These are phyloP conservation scores for Propithecus perrieri DNA, from an alignment of 2,797 vertebrate genomes.

Conservation along the genomic window DNA sequence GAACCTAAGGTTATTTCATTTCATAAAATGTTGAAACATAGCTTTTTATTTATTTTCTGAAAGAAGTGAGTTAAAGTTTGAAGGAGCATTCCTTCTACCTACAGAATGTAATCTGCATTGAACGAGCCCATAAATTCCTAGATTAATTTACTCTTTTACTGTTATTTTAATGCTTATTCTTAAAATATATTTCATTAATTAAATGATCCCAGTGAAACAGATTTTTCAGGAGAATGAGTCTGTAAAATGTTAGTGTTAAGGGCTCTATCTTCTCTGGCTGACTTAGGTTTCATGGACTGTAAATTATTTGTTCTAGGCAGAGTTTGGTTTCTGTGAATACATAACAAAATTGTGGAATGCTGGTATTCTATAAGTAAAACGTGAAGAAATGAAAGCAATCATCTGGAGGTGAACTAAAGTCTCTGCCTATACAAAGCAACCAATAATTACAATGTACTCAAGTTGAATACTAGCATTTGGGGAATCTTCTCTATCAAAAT, in stretches of 20 bases:
- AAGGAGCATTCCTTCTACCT: conserved; percentile 30
- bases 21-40: conserved; percentile 7
- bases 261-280: background rate
- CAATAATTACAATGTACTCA: background rate
- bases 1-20: conserved; percentile 51
- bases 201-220: conserved; percentile 78
- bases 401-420: conserved; percentile 67
- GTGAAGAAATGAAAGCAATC: conserved; percentile 65
- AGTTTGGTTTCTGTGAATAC: conserved; percentile 69
- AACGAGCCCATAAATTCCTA: background rate
- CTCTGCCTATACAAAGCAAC: background rate
- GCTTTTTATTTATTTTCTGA: conserved; percentile 41
- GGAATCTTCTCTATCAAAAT: background rate
- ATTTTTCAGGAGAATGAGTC: conserved; percentile 79
- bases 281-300: background rate
- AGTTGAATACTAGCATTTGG: background rate
- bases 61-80: background rate
- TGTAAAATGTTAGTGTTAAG: conserved; percentile 71
- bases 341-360: conserved; percentile 72
- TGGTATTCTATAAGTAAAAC: conserved; percentile 72
- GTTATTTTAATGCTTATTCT: conserved; percentile 53
- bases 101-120: background rate
- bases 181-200: conserved; percentile 77
- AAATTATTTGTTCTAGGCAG: conserved; percentile 32
- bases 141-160: conserved; percentile 33